Evolutionary conservation across 2,888 invertebrate species (phyloP).

Genomic region (Orthonychiurus folsomi): DNA sequence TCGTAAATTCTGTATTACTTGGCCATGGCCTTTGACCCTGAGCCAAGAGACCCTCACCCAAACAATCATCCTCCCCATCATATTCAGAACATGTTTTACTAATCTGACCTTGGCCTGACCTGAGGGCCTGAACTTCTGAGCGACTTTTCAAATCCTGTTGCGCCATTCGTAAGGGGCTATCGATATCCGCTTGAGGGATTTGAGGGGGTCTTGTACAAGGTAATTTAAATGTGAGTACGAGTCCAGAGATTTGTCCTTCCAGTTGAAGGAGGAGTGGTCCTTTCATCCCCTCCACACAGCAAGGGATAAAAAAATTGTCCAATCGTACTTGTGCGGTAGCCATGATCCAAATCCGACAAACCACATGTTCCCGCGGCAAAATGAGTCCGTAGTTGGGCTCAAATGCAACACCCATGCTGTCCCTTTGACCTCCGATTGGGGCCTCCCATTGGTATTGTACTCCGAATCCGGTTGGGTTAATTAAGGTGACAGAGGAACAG

Average conservation of each 20-base stretch:
- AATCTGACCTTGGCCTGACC: too few relatives aligned
- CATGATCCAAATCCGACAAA: constrained; percentile 15
- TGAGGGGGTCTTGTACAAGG: not conserved
- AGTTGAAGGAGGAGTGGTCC: constrained; percentile 29
- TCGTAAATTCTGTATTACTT: too few relatives aligned
- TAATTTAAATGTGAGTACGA: not conserved
- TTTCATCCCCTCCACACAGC: constrained; percentile 27
- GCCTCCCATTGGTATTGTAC: constrained; percentile 23
- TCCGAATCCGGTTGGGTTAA: constrained; percentile 25
- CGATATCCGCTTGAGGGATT: too few relatives aligned
- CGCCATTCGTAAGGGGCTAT: too few relatives aligned
- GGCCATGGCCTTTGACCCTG: too few relatives aligned
- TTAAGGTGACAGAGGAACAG: constrained; percentile 12
- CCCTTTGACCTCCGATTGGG: constrained; percentile 20
- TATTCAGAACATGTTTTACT: too few relatives aligned
- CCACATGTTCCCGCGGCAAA: constrained; percentile 18
- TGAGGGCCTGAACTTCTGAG: too few relatives aligned
- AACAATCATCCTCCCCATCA: not conserved
- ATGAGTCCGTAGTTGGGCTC: constrained; percentile 22
- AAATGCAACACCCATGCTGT: constrained; percentile 18
- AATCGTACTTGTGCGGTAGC: constrained; percentile 9
- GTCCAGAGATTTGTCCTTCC: not conserved
- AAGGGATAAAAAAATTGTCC: constrained; percentile 25
- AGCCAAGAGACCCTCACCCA: too few relatives aligned
- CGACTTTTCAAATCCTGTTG: too few relatives aligned